Percentiles rank a stretch among this genome's conserved stretches.
phyloP scores from a whole-genome alignment of 2,797 vertebrate species.

The Hydrophis major region DNA sequence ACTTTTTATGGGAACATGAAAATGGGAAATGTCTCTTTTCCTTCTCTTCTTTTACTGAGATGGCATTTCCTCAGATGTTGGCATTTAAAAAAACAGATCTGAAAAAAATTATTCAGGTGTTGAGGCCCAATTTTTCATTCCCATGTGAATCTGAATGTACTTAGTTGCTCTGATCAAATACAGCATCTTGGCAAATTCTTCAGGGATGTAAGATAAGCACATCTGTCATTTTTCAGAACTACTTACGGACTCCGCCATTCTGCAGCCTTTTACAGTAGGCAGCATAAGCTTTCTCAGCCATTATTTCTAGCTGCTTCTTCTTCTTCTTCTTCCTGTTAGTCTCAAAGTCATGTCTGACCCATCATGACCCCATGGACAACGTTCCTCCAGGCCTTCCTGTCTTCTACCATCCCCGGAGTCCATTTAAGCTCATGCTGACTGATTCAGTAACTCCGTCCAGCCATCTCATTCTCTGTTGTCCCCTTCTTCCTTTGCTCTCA shows the following conservation, averaged over 20 bases:
- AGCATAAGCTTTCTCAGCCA: background rate
- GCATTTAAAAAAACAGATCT: background rate
- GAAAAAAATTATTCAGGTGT: background rate
- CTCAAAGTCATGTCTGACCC: no score
- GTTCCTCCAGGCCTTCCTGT: no score
- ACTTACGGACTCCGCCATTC: background rate
- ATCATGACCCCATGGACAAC: no score
- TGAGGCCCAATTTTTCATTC: background rate
- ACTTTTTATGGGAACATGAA: conserved; percentile 1
- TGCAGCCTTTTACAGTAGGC: background rate
- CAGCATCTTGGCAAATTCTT: conserved; percentile 9
- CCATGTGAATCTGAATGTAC: background rate
- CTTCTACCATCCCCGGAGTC: no score
- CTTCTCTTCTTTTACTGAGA: conserved; percentile 3
- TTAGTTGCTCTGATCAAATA: background rate
- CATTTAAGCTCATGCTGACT: no score
- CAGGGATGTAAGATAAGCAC: background rate
- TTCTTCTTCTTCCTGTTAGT: no score
- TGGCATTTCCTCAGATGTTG: background rate
- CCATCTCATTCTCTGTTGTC: no score
- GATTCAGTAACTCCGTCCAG: no score
- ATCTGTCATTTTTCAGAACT: background rate
- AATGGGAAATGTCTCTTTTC: conserved; percentile 22
- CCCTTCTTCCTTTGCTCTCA: no score
- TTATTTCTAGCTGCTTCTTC: background rate